Percentiles rank a stretch among this genome's conserved stretches.
Evolutionary conservation across 2,888 invertebrate species (phyloP).

Genomic region (Drosophila algonquin): DNA sequence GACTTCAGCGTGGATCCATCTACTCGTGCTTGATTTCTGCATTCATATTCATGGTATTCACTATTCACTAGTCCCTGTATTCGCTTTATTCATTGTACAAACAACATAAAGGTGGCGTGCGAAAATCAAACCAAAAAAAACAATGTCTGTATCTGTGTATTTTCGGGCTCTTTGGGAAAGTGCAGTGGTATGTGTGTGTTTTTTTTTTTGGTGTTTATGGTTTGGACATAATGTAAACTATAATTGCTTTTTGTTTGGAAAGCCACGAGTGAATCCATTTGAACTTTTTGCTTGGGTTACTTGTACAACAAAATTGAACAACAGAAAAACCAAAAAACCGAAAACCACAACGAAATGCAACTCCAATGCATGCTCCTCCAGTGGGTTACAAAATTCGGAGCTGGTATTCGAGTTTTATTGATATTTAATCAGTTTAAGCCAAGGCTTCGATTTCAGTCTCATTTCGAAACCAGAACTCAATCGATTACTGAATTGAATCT

Average conservation of each 20-base stretch:
- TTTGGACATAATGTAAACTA: conserved; percentile 31
- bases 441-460: neutral
- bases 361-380: neutral
- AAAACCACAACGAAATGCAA: neutral
- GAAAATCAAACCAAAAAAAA: conserved; percentile 16
- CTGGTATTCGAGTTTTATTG: neutral
- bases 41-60: conserved; percentile 30
- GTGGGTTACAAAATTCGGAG: neutral
- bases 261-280: conserved; percentile 19
- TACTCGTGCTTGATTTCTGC: conserved; percentile 26
- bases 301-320: conserved; percentile 11
- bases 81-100: neutral
- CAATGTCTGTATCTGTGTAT: conserved; percentile 3
- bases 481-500: neutral
- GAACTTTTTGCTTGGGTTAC: conserved; percentile 14
- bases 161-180: conserved; percentile 29
- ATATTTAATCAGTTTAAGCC: neutral
- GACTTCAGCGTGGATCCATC: conserved; percentile 38
- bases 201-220: conserved; percentile 31
- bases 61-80: no score
- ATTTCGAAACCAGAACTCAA: neutral
- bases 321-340: neutral
- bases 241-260: conserved; percentile 40
- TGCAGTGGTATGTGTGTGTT: conserved; percentile 5
- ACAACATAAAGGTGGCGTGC: conserved; percentile 42